phyloP scores from a whole-genome alignment of 2,888 invertebrate species.

The Charanyca ferruginea region DNA sequence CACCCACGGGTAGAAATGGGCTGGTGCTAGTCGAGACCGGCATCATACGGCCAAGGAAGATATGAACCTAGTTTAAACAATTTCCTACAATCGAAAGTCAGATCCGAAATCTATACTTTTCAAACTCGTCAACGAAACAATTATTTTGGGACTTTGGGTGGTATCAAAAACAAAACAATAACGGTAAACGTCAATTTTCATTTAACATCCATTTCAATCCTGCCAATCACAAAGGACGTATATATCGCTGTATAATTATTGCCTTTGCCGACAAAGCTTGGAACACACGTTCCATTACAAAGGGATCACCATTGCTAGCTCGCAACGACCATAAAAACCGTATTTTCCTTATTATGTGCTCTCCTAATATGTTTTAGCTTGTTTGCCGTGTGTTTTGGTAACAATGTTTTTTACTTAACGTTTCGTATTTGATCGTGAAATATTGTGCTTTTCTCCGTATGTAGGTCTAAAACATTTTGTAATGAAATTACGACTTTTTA shows the following conservation, averaged over 20 bases:
- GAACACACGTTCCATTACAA: slow-evolving; percentile 79
- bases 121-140: slow-evolving; percentile 12
- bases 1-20: too few species aligned
- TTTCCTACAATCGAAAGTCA: too few species aligned
- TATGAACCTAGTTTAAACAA: too few species aligned
- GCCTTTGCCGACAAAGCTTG: slow-evolving; percentile 49
- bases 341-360: slow-evolving; percentile 79
- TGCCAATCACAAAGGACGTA: slow-evolving; percentile 40
- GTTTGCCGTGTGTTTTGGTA: slow-evolving; percentile 71
- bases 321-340: slow-evolving; percentile 76
- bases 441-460: slow-evolving; percentile 40
- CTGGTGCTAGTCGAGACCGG: too few species aligned
- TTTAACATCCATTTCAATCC: slow-evolving; percentile 27
- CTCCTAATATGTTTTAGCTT: slow-evolving; percentile 78
- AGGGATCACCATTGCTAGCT: slow-evolving; percentile 79
- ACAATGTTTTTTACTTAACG: slow-evolving; percentile 76
- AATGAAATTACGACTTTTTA: slow-evolving; percentile 33
- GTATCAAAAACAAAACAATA: slow-evolving; percentile 38
- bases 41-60: too few species aligned
- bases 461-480: slow-evolving; percentile 20
- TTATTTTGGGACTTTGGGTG: slow-evolving; percentile 1
- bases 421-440: slow-evolving; percentile 61
- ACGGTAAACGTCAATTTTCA: slow-evolving; percentile 41
- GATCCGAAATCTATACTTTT: slow-evolving; percentile 13
- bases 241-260: slow-evolving; percentile 53